Percentiles rank a stretch among this genome's conserved stretches.
These are phyloP conservation scores for Erpornis zantholeuca DNA, from an alignment of 2,113 vertebrate genomes.

Conservation along the genomic window DNA sequence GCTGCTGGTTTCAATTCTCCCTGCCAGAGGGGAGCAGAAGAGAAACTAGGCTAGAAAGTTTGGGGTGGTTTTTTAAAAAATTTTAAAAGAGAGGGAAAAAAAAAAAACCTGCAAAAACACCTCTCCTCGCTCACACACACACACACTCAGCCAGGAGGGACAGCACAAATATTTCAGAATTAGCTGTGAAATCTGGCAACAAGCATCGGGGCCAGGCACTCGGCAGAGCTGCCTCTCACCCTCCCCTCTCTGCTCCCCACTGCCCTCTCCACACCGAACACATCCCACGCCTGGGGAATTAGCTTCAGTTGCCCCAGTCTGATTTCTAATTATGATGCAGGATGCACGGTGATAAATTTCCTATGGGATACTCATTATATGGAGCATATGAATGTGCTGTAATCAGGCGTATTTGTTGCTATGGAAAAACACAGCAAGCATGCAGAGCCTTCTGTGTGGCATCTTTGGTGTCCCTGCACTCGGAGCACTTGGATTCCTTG, in stretches of 20 bases:
- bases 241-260: not conserved
- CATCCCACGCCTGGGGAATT: not conserved
- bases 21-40: not conserved
- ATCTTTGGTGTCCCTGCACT: constrained; percentile 13
- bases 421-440: constrained; percentile 62
- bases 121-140: not conserved
- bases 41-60: not conserved
- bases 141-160: not conserved
- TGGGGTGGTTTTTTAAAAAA: not conserved
- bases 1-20: not conserved
- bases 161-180: not conserved
- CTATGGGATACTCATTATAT: constrained; percentile 68
- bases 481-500: not conserved
- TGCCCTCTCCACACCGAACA: not conserved
- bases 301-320: constrained; percentile 8
- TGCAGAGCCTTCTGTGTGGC: constrained; percentile 54
- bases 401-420: constrained; percentile 73
- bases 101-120: not conserved
- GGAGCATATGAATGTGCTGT: constrained; percentile 63
- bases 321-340: constrained; percentile 64
- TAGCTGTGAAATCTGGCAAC: not conserved
- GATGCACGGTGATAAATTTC: constrained; percentile 49
- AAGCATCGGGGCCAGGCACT: not conserved
- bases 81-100: not conserved
- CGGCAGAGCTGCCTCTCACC: not conserved